A percentile compares a stretch with the other conserved stretches of the same genome.
Evolutionary conservation across 2,113 vertebrate species (phyloP).

Genomic region (Dasyornis broadbenti): DNA sequence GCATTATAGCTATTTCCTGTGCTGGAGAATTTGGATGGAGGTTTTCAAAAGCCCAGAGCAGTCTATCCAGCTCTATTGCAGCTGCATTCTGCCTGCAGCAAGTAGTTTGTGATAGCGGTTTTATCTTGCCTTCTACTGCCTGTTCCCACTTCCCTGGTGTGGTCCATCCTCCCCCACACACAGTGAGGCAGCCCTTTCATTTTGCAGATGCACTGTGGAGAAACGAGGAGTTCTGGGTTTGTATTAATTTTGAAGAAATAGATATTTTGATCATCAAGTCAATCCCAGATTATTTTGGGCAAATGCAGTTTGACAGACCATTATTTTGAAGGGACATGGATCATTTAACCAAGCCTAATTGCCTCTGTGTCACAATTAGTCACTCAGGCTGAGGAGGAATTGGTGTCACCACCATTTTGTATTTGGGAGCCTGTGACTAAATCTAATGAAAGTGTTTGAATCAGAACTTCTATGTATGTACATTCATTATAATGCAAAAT

Average conservation of each 20-base stretch:
- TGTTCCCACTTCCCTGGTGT: background rate
- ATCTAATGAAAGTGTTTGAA: conserved; percentile 34
- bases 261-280: conserved; percentile 41
- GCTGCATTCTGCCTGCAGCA: background rate
- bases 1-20: background rate
- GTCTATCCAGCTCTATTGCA: background rate
- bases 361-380: conserved; percentile 60
- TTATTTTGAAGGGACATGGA: conserved; percentile 45
- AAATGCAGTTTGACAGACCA: conserved; percentile 19
- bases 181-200: background rate
- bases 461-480: background rate
- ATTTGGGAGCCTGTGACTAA: conserved; percentile 22
- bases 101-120: background rate
- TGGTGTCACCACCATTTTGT: conserved; percentile 15
- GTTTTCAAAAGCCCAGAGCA: background rate
- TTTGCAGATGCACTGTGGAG: background rate
- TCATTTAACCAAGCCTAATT: conserved; percentile 65
- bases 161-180: background rate
- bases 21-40: background rate
- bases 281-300: conserved; percentile 39
- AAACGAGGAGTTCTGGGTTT: background rate
- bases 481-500: conserved; percentile 14
- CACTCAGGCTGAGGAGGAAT: conserved; percentile 13
- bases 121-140: background rate
- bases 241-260: conserved; percentile 47